phyloP scores from a whole-genome alignment of 2,113 vertebrate genomes.

The Columba janthina region DNA sequence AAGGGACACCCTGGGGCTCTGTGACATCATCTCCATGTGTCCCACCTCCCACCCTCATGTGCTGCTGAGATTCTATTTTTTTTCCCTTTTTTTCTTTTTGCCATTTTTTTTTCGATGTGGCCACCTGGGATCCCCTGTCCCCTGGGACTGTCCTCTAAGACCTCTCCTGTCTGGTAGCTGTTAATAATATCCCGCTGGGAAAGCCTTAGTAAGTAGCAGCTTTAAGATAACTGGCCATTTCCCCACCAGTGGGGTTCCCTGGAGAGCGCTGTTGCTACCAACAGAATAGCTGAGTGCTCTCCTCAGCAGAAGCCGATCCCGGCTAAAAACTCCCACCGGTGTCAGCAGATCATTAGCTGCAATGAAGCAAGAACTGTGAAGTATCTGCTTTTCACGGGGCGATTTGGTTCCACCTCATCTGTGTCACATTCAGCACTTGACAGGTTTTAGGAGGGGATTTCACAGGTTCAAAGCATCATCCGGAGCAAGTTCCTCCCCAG shows the following conservation, averaged over 20 bases:
- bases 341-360: constrained; percentile 62
- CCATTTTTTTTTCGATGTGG: neutral
- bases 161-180: neutral
- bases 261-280: constrained; percentile 19
- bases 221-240: neutral
- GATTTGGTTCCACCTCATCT: constrained; percentile 39
- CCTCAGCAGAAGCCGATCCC: neutral
- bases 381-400: neutral
- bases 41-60: neutral
- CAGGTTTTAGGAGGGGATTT: constrained; percentile 59
- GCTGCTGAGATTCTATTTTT: neutral
- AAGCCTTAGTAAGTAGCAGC: neutral
- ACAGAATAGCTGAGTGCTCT: constrained; percentile 5
- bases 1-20: neutral
- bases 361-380: constrained; percentile 47
- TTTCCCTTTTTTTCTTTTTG: neutral
- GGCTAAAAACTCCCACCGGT: neutral
- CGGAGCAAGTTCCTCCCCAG: constrained; percentile 19
- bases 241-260: neutral
- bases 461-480: constrained; percentile 44
- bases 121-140: neutral
- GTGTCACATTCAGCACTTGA: constrained; percentile 40
- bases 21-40: neutral
- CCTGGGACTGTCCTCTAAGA: neutral
- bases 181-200: neutral